A percentile compares a stretch with the other conserved stretches of the same genome.
Evolutionary conservation across 2,888 invertebrate genomes (phyloP).

Genomic region (Clostera curtula): DNA sequence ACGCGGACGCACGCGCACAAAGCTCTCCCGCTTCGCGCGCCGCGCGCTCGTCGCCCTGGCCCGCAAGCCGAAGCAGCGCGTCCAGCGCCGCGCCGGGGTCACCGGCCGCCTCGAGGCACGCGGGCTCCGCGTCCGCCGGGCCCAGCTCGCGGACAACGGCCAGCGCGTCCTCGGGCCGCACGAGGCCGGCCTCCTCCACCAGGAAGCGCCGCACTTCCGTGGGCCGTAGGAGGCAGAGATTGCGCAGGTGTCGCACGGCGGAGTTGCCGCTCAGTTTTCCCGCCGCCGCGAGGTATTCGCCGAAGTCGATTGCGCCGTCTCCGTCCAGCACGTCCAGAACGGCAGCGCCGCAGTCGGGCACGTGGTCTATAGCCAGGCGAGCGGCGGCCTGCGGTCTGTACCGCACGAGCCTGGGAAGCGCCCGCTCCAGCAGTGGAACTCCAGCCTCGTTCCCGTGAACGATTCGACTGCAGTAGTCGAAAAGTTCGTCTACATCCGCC

Average conservation of each 20-base stretch:
- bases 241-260: conserved; percentile 41
- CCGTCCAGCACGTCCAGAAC: conserved; percentile 23
- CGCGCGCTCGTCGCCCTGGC: conserved; percentile 25
- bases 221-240: conserved; percentile 40
- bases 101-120: conserved; percentile 56
- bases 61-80: conserved; percentile 34
- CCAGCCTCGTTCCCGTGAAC: conserved; percentile 25
- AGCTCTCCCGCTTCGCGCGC: conserved; percentile 37
- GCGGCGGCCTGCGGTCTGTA: conserved; percentile 49
- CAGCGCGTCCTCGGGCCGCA: conserved; percentile 59
- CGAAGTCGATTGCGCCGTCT: conserved; percentile 38
- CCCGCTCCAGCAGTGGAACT: conserved; percentile 23
- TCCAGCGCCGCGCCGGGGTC: conserved; percentile 54
- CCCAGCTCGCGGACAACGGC: conserved; percentile 39
- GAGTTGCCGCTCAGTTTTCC: conserved; percentile 39
- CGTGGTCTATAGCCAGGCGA: conserved; percentile 36
- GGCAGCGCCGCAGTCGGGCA: conserved; percentile 15
- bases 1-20: conserved; percentile 37
- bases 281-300: conserved; percentile 35
- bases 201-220: conserved; percentile 41
- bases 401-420: conserved; percentile 34
- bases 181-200: conserved; percentile 37
- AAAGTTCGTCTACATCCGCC: conserved; percentile 50
- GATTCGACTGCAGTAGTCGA: conserved; percentile 42
- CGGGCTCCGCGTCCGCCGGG: conserved; percentile 46